Conservation (phyloP, 1,140 invertebrate genomes). For the Lepidurus arcticus region DNA sequence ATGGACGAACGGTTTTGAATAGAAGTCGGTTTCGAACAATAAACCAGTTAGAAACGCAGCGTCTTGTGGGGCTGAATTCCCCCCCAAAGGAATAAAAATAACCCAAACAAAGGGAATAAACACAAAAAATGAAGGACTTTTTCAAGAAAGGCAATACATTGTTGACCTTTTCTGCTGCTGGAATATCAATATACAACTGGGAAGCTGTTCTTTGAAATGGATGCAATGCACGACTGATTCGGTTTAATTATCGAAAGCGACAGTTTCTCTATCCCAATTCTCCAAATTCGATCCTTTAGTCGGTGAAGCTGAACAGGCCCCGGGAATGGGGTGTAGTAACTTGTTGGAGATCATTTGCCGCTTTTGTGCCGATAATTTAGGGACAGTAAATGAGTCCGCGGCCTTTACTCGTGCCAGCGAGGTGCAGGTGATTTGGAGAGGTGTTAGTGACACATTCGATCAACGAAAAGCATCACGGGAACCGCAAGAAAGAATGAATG, state of each 20-base stretch:
- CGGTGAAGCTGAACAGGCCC: background rate
- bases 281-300: background rate
- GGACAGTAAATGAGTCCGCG: background rate
- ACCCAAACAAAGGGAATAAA: no score
- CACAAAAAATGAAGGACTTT: background rate
- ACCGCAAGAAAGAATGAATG: background rate
- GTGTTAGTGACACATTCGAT: background rate
- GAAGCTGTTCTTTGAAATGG: background rate
- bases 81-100: no score
- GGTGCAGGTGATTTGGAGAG: background rate
- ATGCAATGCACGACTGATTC: background rate
- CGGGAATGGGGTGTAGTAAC: background rate
- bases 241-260: conserved; percentile 11
- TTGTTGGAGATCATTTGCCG: background rate
- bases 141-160: background rate
- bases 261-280: background rate
- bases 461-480: background rate
- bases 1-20: background rate
- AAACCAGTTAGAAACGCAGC: background rate
- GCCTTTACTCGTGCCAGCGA: background rate
- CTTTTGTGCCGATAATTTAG: background rate
- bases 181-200: background rate
- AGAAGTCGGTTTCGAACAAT: background rate
- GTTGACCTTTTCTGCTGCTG: background rate
- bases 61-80: no score